A percentile compares a stretch with the other conserved stretches of the same genome.
Evolutionary conservation across 1,140 invertebrate species (phyloP).

Genomic region (Drosophila simulans): DNA sequence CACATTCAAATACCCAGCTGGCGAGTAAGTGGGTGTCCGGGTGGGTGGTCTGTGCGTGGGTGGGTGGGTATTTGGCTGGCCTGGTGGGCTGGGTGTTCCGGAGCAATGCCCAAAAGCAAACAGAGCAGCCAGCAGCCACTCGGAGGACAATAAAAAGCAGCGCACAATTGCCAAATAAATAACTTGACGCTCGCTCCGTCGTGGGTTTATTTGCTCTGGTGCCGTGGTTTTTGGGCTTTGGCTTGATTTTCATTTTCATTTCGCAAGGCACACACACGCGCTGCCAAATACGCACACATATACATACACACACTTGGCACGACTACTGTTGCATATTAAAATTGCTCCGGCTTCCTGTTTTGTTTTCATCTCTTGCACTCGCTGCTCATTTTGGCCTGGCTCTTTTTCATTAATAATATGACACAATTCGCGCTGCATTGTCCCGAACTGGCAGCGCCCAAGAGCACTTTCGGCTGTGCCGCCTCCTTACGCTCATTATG

Average conservation of each 20-base stretch:
- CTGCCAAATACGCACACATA: constrained; percentile 14
- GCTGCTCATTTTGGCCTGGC: constrained; percentile 61
- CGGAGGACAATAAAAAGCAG: constrained; percentile 74
- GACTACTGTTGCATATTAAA: constrained; percentile 72
- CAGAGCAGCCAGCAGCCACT: constrained; percentile 59
- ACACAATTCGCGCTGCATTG: constrained; percentile 77
- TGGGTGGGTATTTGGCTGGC: neutral
- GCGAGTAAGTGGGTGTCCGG: constrained; percentile 18
- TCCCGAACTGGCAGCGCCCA: constrained; percentile 62
- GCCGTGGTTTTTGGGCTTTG: constrained; percentile 46
- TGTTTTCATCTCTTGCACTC: constrained; percentile 42
- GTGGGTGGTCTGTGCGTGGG: constrained; percentile 4
- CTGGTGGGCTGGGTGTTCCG: constrained; percentile 4
- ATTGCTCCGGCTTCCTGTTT: constrained; percentile 69
- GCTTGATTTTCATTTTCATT: constrained; percentile 69
- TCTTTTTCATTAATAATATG: constrained; percentile 81
- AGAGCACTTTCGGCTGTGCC: constrained; percentile 74
- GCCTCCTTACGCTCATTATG: constrained; percentile 79
- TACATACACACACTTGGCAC: constrained; percentile 23
- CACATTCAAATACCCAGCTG: constrained; percentile 45
- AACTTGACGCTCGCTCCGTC: constrained; percentile 68
- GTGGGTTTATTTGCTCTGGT: constrained; percentile 74
- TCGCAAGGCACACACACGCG: constrained; percentile 29
- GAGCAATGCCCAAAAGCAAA: constrained; percentile 71
- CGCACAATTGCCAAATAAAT: constrained; percentile 80